Evolutionary conservation across 2,888 invertebrate genomes (phyloP), one percentile per base, ranked within the genome.

Genomic region (Pterostichus niger): DNA sequence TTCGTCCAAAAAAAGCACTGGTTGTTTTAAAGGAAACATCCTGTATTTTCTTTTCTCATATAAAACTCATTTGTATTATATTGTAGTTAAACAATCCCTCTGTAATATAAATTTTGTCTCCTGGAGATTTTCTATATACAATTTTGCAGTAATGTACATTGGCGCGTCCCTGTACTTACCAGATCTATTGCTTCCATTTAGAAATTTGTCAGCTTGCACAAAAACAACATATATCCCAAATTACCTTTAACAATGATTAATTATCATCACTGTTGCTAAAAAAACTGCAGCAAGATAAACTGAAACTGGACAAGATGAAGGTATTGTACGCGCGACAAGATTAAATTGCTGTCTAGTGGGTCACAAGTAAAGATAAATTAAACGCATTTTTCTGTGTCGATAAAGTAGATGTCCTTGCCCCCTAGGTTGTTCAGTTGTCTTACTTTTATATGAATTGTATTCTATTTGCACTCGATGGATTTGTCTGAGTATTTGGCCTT

Each of bases 341-440:
- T 64, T 64, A 33, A 35, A 31, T 64, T n/a, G 35, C 64, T 64
- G 64, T 64, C 64, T 31, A 64, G 35, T 35, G 64, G 31, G 13
- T 64, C 35, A 11, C 35, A 64, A 64, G 64, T 4, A 13, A 64
- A 33, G 64, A 64, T 31, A 64, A 64, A 64, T 64, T 64, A 35
- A 3, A n/a, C 35, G 11, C 64, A 35, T 64, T 64, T 64, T 33
- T 64, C 64, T 11, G 6, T 2, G 64, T 64, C 64, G 35, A 35
- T 11, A 33, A 13, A 35, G n/a, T 64, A 59, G 64, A 64, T 64
- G 64, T 64, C 11, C 6, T 13, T 33, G 35, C 33, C 10, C 31
- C 35, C 61, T 31, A 64, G 6, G 49, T n/a, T 35, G 13, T 59
- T 64, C 35, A 1, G n/a, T 64, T 64, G 35, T 40, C 64, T 64